Conservation (phyloP, 2,797 vertebrate genomes). For the Mormyrops boulengeri region DNA sequence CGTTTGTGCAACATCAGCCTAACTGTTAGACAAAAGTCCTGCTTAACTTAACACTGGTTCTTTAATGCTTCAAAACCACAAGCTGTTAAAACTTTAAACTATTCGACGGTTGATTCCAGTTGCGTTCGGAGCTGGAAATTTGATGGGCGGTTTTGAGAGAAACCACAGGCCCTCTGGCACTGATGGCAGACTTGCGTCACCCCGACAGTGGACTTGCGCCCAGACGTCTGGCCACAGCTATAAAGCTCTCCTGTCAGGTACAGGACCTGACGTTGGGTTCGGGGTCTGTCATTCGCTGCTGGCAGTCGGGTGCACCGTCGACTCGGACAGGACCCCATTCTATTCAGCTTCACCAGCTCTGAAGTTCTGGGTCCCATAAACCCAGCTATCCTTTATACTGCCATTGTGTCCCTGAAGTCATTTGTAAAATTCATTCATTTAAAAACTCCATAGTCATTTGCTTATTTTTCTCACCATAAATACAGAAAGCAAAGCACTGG, state of each 20-base stretch:
- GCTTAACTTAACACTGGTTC: background rate
- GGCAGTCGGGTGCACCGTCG: background rate
- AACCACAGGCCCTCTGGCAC: background rate
- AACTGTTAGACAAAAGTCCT: background rate
- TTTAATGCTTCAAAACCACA: slow-evolving; percentile 1
- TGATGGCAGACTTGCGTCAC: background rate
- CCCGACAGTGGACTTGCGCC: background rate
- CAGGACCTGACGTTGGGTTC: background rate
- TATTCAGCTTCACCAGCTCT: background rate
- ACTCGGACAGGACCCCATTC: background rate
- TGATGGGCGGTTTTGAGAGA: background rate
- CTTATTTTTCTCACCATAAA: background rate
- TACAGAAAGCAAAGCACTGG: slow-evolving; percentile 3
- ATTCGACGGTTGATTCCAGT: background rate
- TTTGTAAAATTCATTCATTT: background rate
- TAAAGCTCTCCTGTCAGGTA: background rate
- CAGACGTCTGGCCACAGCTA: background rate
- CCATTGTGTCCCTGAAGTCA: background rate
- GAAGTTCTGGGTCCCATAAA: background rate
- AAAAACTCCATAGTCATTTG: slow-evolving; percentile 8
- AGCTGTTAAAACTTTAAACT: background rate
- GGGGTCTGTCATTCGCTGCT: background rate
- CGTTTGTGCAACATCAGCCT: background rate
- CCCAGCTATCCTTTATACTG: background rate
- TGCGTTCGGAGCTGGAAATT: background rate